Evolutionary conservation across 2,888 invertebrate species (phyloP), one percentile per base, ranked within the genome.

Genomic region (Cephus rjabovi): DNA sequence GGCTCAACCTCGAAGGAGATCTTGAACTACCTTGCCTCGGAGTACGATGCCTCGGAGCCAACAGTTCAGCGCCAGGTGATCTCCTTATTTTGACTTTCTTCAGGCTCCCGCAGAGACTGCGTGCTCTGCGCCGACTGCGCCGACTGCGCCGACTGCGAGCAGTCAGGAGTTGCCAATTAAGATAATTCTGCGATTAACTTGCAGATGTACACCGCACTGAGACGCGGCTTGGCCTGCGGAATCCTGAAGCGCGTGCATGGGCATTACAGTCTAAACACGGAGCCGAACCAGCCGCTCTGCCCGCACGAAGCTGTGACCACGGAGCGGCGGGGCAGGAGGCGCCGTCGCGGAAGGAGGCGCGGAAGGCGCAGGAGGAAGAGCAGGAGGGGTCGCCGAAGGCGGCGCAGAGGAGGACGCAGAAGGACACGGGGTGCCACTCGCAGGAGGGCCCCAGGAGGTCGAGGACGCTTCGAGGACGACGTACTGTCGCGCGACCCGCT

Each of bases 1-100:
- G 91, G 91, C 0, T 91, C 91, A 11, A 89, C 90, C 12, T 82
- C 87, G 9, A 90, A 87, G 79, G 89, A 91, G 76, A 91, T 91
- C 75, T 82, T 90, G 81, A 89, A 85, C 78, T 91, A 88, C 77
- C 90, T 91, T 76, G 83, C 81, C 79, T 84, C 89, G 4, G 89
- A 90, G 75, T 87, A 87, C 78, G 84, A 86, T 56, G 81, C 84
- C 0, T 77, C 86, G 11, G 89, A 88, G 30, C 68, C 84, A 11
- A 78, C 80, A 0, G 79, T 89, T 56, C 87, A 89, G 70, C 87
- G 87, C 79, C 87, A 88, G 84, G 91, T 90, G 31, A 37, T 6
- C 34, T 34, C 15, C 3, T 15, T 40, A 40, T 15, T 40, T 40
- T 15, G 40, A 40, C 40, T 15, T 15, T 40, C 15, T 6, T 40